Evolutionary conservation across 2,113 vertebrate genomes (phyloP).

Genomic region (Aplodontia rufa): DNA sequence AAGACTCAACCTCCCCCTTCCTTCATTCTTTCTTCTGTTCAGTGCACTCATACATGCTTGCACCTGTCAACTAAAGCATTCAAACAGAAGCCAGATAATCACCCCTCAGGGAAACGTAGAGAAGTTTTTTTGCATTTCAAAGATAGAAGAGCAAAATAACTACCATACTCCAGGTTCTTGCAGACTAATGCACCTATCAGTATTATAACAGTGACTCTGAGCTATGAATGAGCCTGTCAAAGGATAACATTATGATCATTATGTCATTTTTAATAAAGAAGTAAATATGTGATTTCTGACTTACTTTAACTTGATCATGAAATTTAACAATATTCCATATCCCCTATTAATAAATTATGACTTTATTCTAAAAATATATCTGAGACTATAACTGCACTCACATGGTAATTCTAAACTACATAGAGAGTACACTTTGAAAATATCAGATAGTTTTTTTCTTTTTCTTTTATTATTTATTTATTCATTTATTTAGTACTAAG

Average conservation of each 20-base stretch:
- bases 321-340: conserved; percentile 12
- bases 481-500: too few relatives aligned
- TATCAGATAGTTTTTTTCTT: neutral
- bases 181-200: neutral
- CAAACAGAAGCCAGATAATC: neutral
- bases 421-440: neutral
- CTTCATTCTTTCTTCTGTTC: neutral
- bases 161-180: neutral
- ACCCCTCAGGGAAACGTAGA: neutral
- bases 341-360: neutral
- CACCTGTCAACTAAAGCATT: conserved; percentile 16
- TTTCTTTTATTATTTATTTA: too few relatives aligned
- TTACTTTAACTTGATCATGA: conserved; percentile 19
- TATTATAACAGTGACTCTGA: neutral
- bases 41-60: neutral
- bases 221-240: neutral
- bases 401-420: neutral
- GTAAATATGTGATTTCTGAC: neutral
- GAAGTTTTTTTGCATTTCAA: neutral
- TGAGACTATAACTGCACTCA: neutral
- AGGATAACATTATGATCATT: neutral
- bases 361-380: conserved; percentile 10
- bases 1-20: neutral
- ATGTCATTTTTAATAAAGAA: conserved; percentile 8
- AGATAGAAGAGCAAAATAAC: neutral